Percentiles rank a stretch among this genome's conserved stretches.
Evolutionary conservation across 2,797 vertebrate species (phyloP).

Genomic region (Poecilia wingei): DNA sequence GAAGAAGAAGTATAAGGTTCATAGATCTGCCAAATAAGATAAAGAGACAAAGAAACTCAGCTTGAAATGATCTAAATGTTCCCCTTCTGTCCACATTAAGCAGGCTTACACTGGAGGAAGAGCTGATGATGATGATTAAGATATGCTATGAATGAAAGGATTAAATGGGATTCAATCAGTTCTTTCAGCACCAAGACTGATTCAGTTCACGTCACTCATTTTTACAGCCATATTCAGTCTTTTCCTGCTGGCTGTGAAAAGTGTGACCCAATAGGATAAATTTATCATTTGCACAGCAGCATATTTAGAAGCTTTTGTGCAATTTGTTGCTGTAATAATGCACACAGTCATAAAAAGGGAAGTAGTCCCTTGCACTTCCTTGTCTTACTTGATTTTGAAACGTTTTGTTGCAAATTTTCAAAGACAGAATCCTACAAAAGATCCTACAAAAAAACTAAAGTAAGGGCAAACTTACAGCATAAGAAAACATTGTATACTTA

Average conservation of each 20-base stretch:
- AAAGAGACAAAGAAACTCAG: neutral
- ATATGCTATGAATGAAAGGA: neutral
- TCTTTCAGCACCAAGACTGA: neutral
- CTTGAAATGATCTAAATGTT: constrained; percentile 2
- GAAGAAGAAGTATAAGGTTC: constrained; percentile 28
- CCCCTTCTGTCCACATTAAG: neutral
- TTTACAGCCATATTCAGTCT: neutral
- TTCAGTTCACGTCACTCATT: neutral
- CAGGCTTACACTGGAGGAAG: neutral
- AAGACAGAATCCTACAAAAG: neutral
- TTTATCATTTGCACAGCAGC: constrained; percentile 6
- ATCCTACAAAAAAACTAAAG: too few species aligned
- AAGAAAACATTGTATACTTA: too few species aligned
- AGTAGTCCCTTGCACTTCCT: neutral
- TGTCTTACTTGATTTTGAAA: neutral
- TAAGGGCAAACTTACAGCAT: too few species aligned
- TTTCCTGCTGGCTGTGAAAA: constrained; percentile 14
- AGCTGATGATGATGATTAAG: constrained; percentile 1
- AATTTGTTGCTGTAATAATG: neutral
- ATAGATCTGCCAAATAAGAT: neutral
- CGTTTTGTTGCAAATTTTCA: neutral
- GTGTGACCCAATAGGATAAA: neutral
- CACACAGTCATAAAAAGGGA: neutral
- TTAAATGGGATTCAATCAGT: constrained; percentile 1
- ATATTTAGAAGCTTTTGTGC: neutral